Percentiles rank a stretch among this genome's conserved stretches.
These are phyloP conservation scores for Lutraria lutraria DNA, from an alignment of 2,888 invertebrate species.

Conservation along the genomic window DNA sequence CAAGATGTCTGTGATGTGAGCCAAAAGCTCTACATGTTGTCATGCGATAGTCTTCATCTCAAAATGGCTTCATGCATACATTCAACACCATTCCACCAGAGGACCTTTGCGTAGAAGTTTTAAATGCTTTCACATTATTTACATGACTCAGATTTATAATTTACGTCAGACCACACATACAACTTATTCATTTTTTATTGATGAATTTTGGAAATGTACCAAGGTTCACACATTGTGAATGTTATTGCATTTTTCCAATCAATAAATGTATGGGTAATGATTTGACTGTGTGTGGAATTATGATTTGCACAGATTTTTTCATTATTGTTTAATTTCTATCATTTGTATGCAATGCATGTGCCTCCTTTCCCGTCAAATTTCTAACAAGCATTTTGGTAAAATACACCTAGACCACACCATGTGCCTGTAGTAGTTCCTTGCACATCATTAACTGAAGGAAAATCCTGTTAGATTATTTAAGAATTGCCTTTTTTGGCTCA, in stretches of 20 bases:
- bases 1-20: slow-evolving; percentile 42
- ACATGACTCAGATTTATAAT: background rate
- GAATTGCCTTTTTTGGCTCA: no score
- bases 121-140: slow-evolving; percentile 16
- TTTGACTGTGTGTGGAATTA: background rate
- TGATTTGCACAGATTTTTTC: background rate
- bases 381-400: no score
- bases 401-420: no score
- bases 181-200: slow-evolving; percentile 12
- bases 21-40: slow-evolving; percentile 49
- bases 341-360: no score
- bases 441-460: no score
- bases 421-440: no score
- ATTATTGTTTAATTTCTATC: background rate
- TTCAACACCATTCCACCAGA: background rate
- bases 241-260: background rate
- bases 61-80: background rate
- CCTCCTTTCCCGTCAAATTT: no score
- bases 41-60: slow-evolving; percentile 58
- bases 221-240: background rate
- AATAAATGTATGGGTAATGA: background rate
- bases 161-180: slow-evolving; percentile 9
- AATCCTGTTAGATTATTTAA: no score
- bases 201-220: slow-evolving; percentile 19
- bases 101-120: background rate